Conservation (phyloP, 2,113 vertebrate species). For the Rhinichthys klamathensis region DNA sequence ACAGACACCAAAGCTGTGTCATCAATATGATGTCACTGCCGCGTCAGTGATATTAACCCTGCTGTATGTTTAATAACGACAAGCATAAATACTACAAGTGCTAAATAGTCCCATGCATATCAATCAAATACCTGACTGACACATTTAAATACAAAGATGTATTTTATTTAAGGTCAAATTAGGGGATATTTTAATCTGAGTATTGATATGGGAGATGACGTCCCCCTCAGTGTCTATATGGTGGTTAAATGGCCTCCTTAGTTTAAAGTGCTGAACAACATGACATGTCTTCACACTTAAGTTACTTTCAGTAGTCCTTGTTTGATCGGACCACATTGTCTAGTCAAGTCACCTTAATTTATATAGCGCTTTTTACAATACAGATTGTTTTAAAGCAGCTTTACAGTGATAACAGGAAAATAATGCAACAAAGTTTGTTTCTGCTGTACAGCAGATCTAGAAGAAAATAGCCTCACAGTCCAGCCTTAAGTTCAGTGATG, state of each 20-base stretch:
- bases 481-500: too few relatives aligned
- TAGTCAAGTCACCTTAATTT: too few relatives aligned
- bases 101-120: not conserved
- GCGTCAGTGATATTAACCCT: not conserved
- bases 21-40: not conserved
- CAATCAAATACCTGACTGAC: not conserved
- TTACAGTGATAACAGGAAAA: too few relatives aligned
- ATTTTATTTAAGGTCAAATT: not conserved
- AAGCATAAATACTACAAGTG: not conserved
- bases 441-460: too few relatives aligned
- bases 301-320: not conserved
- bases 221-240: not conserved
- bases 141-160: not conserved
- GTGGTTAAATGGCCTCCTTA: not conserved
- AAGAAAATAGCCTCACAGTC: too few relatives aligned
- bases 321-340: not conserved
- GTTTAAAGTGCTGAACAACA: not conserved
- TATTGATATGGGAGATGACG: not conserved
- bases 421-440: too few relatives aligned
- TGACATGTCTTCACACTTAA: not conserved
- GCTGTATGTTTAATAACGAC: not conserved
- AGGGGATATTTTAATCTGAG: not conserved
- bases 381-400: too few relatives aligned
- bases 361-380: too few relatives aligned
- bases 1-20: not conserved